Evolutionary conservation across 2,113 vertebrate genomes (phyloP).

Genomic region (Macrotis lagotis): DNA sequence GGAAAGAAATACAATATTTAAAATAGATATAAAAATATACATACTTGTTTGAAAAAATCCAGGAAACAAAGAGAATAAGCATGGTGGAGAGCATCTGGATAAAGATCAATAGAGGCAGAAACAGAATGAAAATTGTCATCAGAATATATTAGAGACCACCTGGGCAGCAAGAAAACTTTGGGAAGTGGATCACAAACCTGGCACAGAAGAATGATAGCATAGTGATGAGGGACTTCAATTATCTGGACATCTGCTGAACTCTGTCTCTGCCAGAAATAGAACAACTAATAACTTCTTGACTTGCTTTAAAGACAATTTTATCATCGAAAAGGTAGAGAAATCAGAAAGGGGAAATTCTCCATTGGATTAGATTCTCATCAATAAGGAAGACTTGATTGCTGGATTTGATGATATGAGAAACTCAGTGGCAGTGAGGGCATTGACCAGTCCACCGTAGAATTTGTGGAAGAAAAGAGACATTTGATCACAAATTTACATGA

Average conservation of each 20-base stretch:
- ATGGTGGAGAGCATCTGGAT: background rate
- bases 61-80: background rate
- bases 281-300: background rate
- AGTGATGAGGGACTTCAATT: background rate
- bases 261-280: background rate
- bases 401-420: background rate
- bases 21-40: background rate
- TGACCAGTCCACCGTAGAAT: background rate
- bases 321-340: background rate
- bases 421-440: background rate
- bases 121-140: conserved; percentile 3
- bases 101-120: background rate
- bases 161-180: background rate
- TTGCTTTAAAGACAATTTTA: background rate
- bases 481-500: background rate
- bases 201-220: background rate
- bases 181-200: background rate
- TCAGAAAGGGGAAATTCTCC: background rate
- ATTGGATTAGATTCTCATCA: background rate
- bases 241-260: background rate
- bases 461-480: background rate
- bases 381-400: background rate
- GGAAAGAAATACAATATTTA: background rate
- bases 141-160: conserved; percentile 3
- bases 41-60: background rate